Evolutionary conservation across 2,888 invertebrate species (phyloP).

Genomic region (Lobophora halterata): DNA sequence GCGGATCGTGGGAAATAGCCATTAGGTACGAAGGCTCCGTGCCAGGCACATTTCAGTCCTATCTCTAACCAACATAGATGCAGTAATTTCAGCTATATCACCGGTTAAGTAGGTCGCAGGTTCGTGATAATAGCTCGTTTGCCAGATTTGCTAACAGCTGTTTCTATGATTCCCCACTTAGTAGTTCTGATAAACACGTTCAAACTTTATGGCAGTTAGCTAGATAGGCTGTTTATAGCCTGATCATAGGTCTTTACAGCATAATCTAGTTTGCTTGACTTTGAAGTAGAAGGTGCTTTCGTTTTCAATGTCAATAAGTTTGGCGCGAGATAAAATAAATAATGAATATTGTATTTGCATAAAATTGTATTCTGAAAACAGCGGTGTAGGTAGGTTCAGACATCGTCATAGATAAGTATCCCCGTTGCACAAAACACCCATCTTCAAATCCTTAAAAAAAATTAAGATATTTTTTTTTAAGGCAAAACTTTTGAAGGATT

Average conservation of each 20-base stretch:
- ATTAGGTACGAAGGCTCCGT: conserved; percentile 14
- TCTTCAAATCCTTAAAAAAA: too few species aligned
- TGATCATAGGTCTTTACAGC: not conserved
- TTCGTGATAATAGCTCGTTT: conserved; percentile 59
- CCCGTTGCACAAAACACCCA: too few species aligned
- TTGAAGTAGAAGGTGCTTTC: too few species aligned
- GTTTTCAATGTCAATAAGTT: too few species aligned
- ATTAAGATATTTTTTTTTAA: too few species aligned
- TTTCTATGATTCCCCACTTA: conserved; percentile 28
- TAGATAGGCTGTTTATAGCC: conserved; percentile 10
- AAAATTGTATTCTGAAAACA: too few species aligned
- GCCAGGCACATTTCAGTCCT: conserved; percentile 23
- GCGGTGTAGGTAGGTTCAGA: too few species aligned
- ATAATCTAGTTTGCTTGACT: conserved; percentile 1
- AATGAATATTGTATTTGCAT: too few species aligned
- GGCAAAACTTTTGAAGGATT: too few species aligned
- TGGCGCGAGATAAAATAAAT: too few species aligned
- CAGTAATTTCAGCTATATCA: conserved; percentile 27
- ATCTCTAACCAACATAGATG: conserved; percentile 8
- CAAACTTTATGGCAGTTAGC: conserved; percentile 28
- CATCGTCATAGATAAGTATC: too few species aligned
- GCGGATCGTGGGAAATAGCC: too few species aligned
- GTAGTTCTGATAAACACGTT: conserved; percentile 35
- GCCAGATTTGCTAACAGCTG: conserved; percentile 32
- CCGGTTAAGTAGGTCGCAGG: conserved; percentile 48